A percentile compares a stretch with the other conserved stretches of the same genome.
Evolutionary conservation across 2,797 vertebrate species (phyloP).

Genomic region (Triplophysa bombifrons): DNA sequence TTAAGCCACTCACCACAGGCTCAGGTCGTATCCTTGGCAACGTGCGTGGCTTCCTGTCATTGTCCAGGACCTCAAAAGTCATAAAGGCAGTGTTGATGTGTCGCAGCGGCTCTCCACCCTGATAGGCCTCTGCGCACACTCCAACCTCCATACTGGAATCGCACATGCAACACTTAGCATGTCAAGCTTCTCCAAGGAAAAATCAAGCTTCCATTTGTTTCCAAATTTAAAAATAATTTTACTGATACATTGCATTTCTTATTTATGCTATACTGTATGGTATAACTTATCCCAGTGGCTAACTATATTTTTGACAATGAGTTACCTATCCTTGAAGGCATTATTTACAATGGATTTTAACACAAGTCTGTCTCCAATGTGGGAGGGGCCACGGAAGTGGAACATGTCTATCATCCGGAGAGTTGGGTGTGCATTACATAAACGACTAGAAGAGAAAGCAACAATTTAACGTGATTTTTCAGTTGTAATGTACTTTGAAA

Average conservation of each 20-base stretch:
- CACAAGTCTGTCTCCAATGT: conserved; percentile 91
- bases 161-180: conserved; percentile 25
- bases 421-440: conserved; percentile 89
- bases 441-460: conserved; percentile 75
- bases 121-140: conserved; percentile 92
- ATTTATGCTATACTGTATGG: neutral
- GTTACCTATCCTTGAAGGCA: conserved; percentile 90
- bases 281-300: neutral
- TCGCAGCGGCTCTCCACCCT: conserved; percentile 80
- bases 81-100: conserved; percentile 99
- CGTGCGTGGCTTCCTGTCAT: conserved; percentile 76
- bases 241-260: neutral
- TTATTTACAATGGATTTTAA: conserved; percentile 97
- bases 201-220: neutral
- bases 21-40: conserved; percentile 88
- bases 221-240: neutral
- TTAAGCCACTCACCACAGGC: conserved; percentile 82
- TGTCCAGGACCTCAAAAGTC: conserved; percentile 91
- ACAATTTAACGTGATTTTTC: neutral
- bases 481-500: neutral
- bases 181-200: neutral
- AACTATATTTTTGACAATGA: neutral
- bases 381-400: conserved; percentile 93
- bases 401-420: conserved; percentile 95
- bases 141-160: conserved; percentile 94